A percentile compares a stretch with the other conserved stretches of the same genome.
These are phyloP conservation scores for Xiphydria camelus DNA, from an alignment of 2,888 invertebrate species.

Conservation along the genomic window DNA sequence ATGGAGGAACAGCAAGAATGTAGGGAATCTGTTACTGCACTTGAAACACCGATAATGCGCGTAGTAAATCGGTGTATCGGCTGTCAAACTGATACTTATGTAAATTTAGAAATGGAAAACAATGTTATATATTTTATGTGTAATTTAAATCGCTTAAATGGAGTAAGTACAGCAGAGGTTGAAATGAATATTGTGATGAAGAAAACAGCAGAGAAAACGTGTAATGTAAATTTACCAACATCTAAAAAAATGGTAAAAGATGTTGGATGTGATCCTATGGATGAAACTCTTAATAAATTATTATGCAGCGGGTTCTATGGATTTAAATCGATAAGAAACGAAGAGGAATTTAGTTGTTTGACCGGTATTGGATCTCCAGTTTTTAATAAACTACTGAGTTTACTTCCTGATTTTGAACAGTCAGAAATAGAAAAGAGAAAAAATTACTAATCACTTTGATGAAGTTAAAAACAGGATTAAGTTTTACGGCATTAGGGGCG, in stretches of 20 bases:
- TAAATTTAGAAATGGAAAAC: no score
- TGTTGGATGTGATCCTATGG: conserved; percentile 18
- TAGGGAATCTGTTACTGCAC: no score
- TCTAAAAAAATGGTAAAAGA: conserved; percentile 14
- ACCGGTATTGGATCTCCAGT: conserved; percentile 18
- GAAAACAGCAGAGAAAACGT: conserved; percentile 1
- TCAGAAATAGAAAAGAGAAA: conserved; percentile 20
- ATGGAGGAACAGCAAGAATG: no score
- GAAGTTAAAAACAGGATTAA: conserved; percentile 25
- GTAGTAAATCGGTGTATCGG: conserved; percentile 13
- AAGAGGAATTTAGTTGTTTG: conserved; percentile 20
- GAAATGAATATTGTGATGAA: conserved; percentile 12
- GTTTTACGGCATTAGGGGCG: conserved; percentile 13
- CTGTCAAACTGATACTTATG: conserved; percentile 17
- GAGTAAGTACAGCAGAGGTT: conserved; percentile 10
- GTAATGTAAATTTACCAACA: conserved; percentile 7
- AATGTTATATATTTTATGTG: no score
- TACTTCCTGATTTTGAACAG: conserved; percentile 16
- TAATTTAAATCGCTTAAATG: conserved; percentile 1
- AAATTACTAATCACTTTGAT: conserved; percentile 25
- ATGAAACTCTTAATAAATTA: conserved; percentile 3
- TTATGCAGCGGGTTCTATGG: conserved; percentile 18
- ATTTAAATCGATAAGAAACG: conserved; percentile 10
- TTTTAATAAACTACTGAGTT: conserved; percentile 18
- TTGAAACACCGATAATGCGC: no score